A percentile compares a stretch with the other conserved stretches of the same genome.
These are phyloP conservation scores for Pocillopora verrucosa DNA, from an alignment of 64 coral and sea anemone genomes.

Conservation along the genomic window DNA sequence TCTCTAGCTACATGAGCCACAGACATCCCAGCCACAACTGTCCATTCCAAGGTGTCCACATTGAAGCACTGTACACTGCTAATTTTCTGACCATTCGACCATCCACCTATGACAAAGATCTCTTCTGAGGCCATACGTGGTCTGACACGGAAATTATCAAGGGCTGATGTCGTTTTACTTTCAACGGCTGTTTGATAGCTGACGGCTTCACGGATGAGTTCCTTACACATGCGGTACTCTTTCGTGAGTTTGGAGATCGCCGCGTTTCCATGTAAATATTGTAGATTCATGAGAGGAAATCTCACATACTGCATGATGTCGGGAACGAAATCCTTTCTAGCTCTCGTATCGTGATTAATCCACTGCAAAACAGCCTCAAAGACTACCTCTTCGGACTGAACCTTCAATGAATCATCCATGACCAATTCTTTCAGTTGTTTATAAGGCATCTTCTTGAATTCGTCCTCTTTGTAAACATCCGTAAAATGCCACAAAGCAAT, in stretches of 20 bases:
- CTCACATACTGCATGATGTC: constrained; percentile 95
- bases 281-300: constrained; percentile 93
- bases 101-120: constrained; percentile 99
- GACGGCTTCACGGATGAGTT: constrained; percentile 89
- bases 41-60: constrained; percentile 97
- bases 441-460: constrained; percentile 83
- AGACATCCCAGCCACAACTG: constrained; percentile 90
- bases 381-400: constrained; percentile 90
- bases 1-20: constrained; percentile 98
- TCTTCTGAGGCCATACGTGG: constrained; percentile 98
- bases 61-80: constrained; percentile 99
- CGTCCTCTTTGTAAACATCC: constrained; percentile 91
- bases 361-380: constrained; percentile 95
- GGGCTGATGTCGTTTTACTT: constrained; percentile 45
- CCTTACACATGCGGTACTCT: constrained; percentile 78
- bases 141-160: constrained; percentile 83
- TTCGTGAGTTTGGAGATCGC: constrained; percentile 61
- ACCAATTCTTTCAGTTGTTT: constrained; percentile 72
- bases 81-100: constrained; percentile 99
- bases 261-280: constrained; percentile 68
- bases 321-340: constrained; percentile 59
- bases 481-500: constrained; percentile 95
- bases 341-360: constrained; percentile 79
- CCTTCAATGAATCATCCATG: constrained; percentile 91
- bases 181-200: constrained; percentile 76